Evolutionary conservation across 1,140 invertebrate species (phyloP).

Genomic region (Zaprionus taronus): DNA sequence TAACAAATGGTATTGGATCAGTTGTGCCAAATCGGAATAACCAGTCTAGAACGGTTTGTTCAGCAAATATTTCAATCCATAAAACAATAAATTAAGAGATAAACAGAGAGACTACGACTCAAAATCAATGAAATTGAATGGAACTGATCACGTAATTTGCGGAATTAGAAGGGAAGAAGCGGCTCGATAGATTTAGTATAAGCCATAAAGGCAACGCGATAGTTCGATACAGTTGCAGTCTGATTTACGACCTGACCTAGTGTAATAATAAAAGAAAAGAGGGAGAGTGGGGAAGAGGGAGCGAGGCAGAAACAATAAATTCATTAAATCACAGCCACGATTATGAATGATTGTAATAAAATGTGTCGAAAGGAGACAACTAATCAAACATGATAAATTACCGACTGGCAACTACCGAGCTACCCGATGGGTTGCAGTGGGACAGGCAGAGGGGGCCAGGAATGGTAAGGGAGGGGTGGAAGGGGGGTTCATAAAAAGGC

Average conservation of each 20-base stretch:
- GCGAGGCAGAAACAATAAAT: constrained; percentile 58
- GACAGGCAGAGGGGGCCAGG: neutral
- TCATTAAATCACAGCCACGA: constrained; percentile 70
- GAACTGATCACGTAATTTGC: neutral
- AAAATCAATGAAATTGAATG: neutral
- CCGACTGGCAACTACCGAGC: constrained; percentile 41
- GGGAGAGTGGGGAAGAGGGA: neutral
- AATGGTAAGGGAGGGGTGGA: neutral
- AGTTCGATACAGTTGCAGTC: constrained; percentile 28
- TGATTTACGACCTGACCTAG: constrained; percentile 78
- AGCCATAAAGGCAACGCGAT: neutral
- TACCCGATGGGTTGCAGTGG: constrained; percentile 16
- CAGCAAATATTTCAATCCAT: neutral
- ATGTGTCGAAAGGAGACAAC: constrained; percentile 70
- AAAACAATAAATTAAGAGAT: neutral
- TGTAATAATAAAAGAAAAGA: constrained; percentile 55
- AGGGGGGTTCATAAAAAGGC: constrained; percentile 31
- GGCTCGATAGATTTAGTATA: neutral
- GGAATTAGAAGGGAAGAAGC: neutral
- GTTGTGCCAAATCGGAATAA: neutral
- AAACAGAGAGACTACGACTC: neutral
- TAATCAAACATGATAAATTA: constrained; percentile 81
- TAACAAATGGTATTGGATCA: neutral
- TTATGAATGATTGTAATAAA: constrained; percentile 82
- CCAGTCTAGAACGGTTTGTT: neutral